Base-by-base conservation (phyloP, 92 coral and sea anemone genomes). In the Epizoanthus ramosus region DNA sequence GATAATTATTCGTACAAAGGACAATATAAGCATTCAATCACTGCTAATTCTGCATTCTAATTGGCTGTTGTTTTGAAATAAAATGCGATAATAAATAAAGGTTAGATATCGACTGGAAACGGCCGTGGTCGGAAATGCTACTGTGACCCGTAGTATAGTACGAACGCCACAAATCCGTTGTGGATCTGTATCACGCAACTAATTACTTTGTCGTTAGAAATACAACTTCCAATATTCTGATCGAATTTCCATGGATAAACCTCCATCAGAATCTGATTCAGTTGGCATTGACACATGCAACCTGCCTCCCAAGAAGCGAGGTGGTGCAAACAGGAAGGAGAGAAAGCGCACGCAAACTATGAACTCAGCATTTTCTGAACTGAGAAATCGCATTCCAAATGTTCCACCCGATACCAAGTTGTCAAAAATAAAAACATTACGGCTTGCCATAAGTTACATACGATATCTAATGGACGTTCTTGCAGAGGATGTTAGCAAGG, bases 341-440 rank as follows among this genome's bases (percentile, higher is more conserved):
- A 61, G 98, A 81, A 94, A 90, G 83, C 97, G 98, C 57, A 95
- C 98, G 19, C 91, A 89, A 25, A 93, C 98, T 8, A 95, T 95
- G 92, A 95, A 95, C 83, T 84, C 93, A 61, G 98, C 98, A n/a
- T 95, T 95, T 67, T 93, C 95, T 68, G 98, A 95, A 63, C 89
- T 95, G 16, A 92, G 98, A 25, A 93, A 94, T 57, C 95, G 95
- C 83, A 95, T 95, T 56, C 98, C 98, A 1, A 95, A 95, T 68
- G 98, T 95, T 53, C 98, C 98, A 0, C 91, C 92, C 12, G 98
- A 95, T 54, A 95, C 98, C 3, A 95, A 95, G 94, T 87, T 95
- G 67, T 95, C 98, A 25, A 95, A 95, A 90, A 95, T 95, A 85
- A 95, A 95, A 77, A 95, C 98, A 12, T 84, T 95, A 67, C 93